A percentile compares a stretch with the other conserved stretches of the same genome.
phyloP scores from a whole-genome alignment of 2,888 invertebrate species.

The Pammene aurita region DNA sequence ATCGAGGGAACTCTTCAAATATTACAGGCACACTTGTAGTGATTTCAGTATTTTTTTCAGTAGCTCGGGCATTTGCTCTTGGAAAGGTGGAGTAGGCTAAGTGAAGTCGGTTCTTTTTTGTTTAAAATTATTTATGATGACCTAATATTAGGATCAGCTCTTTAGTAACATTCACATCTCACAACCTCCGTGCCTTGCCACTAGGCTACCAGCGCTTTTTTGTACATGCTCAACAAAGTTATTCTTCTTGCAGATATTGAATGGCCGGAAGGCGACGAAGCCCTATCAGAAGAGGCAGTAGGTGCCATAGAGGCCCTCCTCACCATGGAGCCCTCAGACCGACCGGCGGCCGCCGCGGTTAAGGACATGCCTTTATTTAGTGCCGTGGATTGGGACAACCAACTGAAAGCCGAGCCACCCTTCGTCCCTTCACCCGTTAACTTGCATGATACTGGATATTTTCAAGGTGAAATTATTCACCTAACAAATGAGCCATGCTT shows the following conservation, averaged over 20 bases:
- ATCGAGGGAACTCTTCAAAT: too few relatives aligned
- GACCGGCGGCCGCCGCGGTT: constrained; percentile 88
- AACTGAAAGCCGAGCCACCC: constrained; percentile 89
- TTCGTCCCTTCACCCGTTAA: constrained; percentile 95
- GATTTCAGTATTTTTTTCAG: too few relatives aligned
- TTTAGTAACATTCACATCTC: too few relatives aligned
- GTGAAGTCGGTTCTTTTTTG: too few relatives aligned
- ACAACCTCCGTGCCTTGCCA: too few relatives aligned
- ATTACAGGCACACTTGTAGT: too few relatives aligned
- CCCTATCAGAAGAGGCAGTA: constrained; percentile 87
- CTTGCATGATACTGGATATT: constrained; percentile 95
- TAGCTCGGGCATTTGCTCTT: too few relatives aligned
- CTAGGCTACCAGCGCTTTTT: background rate
- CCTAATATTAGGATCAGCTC: too few relatives aligned
- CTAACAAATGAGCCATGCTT: too few relatives aligned
- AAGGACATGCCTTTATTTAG: constrained; percentile 88
- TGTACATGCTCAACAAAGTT: too few relatives aligned
- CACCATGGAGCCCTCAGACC: constrained; percentile 86
- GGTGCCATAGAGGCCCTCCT: constrained; percentile 90
- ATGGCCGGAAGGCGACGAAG: constrained; percentile 96
- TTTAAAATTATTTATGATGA: too few relatives aligned
- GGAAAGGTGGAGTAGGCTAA: too few relatives aligned
- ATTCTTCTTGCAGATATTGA: constrained; percentile 86
- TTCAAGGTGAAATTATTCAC: constrained; percentile 83
- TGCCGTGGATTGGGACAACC: constrained; percentile 91